Conservation (phyloP, 1,140 invertebrate genomes). For the Formica selysi region DNA sequence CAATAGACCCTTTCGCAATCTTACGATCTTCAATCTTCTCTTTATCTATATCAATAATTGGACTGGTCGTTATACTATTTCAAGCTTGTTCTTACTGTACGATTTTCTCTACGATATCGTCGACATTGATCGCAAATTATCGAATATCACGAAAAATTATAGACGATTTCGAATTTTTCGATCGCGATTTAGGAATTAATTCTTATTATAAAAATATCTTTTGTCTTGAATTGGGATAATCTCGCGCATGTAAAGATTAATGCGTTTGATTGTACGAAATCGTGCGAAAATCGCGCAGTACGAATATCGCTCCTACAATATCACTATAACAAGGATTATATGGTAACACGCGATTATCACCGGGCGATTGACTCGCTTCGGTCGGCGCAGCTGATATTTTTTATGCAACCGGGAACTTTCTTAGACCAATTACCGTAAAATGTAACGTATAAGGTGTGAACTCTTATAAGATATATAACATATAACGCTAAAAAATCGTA, state of each 20-base stretch:
- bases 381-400: conserved; percentile 66
- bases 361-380: conserved; percentile 47
- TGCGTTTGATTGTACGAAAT: background rate
- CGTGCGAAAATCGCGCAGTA: conserved; percentile 35
- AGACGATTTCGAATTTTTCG: conserved; percentile 3
- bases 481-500: conserved; percentile 74
- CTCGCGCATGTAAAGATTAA: background rate
- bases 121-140: background rate
- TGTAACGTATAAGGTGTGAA: conserved; percentile 58
- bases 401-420: conserved; percentile 65
- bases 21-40: conserved; percentile 39
- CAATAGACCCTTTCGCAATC: conserved; percentile 3
- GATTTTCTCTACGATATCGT: conserved; percentile 35
- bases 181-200: background rate
- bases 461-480: conserved; percentile 54
- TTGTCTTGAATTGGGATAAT: conserved; percentile 1
- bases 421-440: conserved; percentile 74
- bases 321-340: conserved; percentile 30
- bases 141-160: background rate
- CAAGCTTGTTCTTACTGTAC: conserved; percentile 23
- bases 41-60: conserved; percentile 34
- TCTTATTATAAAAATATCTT: background rate
- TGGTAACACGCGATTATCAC: conserved; percentile 34
- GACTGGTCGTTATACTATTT: conserved; percentile 18
- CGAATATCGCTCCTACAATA: background rate